Evolutionary conservation across 23 tunicate genomes (phyloP).

Genomic region (Ciona savignyi): DNA sequence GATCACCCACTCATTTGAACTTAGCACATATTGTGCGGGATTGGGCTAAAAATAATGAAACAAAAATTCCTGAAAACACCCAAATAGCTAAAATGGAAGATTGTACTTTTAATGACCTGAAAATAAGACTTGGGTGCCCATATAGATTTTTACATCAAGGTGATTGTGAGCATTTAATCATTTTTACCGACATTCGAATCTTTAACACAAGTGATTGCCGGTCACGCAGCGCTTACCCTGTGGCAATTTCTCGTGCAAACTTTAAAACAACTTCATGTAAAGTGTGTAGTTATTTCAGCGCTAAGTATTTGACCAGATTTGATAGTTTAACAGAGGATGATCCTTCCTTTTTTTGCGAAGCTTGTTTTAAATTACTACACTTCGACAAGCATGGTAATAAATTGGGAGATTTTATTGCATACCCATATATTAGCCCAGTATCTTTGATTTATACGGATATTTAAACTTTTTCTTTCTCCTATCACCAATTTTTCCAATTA

Average conservation of each 20-base stretch:
- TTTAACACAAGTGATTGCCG: slow-evolving; percentile 38
- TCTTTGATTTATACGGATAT: not conserved
- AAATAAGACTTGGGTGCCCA: slow-evolving; percentile 66
- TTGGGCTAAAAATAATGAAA: slow-evolving; percentile 27
- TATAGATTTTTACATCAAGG: slow-evolving; percentile 79
- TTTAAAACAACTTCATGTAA: slow-evolving; percentile 23
- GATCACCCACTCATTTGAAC: slow-evolving; percentile 11
- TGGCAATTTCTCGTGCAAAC: slow-evolving; percentile 15
- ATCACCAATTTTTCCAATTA: too few relatives aligned
- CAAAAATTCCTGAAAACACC: slow-evolving; percentile 37
- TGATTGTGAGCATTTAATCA: slow-evolving; percentile 77
- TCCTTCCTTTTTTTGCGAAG: slow-evolving; percentile 68
- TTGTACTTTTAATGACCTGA: slow-evolving; percentile 61
- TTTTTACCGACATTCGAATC: slow-evolving; percentile 68
- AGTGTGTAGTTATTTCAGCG: slow-evolving; percentile 27
- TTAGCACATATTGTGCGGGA: not conserved
- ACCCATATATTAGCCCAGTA: slow-evolving; percentile 21
- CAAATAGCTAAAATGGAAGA: slow-evolving; percentile 36
- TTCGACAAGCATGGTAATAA: slow-evolving; percentile 53
- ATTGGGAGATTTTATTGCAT: slow-evolving; percentile 33
- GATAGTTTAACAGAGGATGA: slow-evolving; percentile 55
- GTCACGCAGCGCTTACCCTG: slow-evolving; percentile 40
- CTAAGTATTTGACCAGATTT: slow-evolving; percentile 48
- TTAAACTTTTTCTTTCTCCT: not conserved
- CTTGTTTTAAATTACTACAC: slow-evolving; percentile 54